Percentiles rank a stretch among this genome's conserved stretches.
These are phyloP conservation scores for Colius striatus DNA, from an alignment of 2,113 vertebrate species.

Conservation along the genomic window DNA sequence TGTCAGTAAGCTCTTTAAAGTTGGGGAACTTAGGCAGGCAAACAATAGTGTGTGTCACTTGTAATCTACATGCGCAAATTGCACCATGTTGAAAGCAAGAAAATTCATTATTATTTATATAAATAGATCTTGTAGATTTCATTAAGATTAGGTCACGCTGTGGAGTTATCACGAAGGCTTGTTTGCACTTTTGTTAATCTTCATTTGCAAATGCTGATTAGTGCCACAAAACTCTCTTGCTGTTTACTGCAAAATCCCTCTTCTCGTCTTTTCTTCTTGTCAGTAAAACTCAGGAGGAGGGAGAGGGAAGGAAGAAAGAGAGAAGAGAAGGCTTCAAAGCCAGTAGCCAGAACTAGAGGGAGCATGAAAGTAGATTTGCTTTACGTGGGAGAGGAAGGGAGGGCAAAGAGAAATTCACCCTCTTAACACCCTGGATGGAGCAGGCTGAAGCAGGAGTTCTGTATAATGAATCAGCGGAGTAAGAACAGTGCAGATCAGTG, in stretches of 20 bases:
- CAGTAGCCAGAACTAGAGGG: not conserved
- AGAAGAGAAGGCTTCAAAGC: constrained; percentile 30
- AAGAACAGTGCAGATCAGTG: not conserved
- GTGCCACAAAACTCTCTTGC: constrained; percentile 38
- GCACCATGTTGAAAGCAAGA: constrained; percentile 37
- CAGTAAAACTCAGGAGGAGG: not conserved
- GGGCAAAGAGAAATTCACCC: not conserved
- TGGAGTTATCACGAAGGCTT: constrained; percentile 64
- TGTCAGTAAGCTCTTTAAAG: constrained; percentile 63
- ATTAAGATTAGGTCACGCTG: constrained; percentile 74
- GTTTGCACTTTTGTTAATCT: constrained; percentile 75
- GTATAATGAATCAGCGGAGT: not conserved
- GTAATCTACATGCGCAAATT: constrained; percentile 63
- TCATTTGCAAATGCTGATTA: constrained; percentile 71
- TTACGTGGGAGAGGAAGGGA: not conserved
- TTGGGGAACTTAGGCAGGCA: not conserved
- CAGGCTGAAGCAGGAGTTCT: not conserved
- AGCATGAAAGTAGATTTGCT: constrained; percentile 4
- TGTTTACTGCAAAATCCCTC: constrained; percentile 31
- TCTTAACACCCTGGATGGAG: not conserved
- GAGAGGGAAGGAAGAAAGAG: not conserved
- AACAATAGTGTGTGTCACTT: constrained; percentile 58
- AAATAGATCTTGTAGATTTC: constrained; percentile 76
- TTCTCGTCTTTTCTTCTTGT: constrained; percentile 15
- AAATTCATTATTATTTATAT: constrained; percentile 70